A percentile compares a stretch with the other conserved stretches of the same genome.
phyloP scores from a whole-genome alignment of 2,797 vertebrate genomes.

The Muscicapa comitata region DNA sequence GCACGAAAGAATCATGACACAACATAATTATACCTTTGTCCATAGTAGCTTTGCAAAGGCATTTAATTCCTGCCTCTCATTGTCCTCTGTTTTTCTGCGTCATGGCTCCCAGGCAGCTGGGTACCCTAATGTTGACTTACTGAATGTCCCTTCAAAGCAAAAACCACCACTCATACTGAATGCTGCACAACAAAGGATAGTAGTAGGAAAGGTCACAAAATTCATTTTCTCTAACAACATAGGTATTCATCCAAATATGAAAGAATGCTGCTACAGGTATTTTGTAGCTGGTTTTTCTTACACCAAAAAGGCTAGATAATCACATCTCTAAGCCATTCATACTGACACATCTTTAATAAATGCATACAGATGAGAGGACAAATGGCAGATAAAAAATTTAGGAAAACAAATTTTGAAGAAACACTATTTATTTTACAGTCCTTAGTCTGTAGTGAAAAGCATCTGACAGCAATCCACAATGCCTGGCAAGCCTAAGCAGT shows the following conservation, averaged over 20 bases:
- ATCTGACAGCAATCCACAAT: not conserved
- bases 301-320: not conserved
- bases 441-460: not conserved
- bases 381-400: not conserved
- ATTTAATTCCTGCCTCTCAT: not conserved
- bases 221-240: not conserved
- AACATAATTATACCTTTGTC: not conserved
- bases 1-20: not conserved
- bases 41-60: not conserved
- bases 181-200: not conserved
- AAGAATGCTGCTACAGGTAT: not conserved
- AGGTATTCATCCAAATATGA: not conserved
- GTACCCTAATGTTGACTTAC: not conserved
- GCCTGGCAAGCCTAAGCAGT: not conserved
- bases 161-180: not conserved
- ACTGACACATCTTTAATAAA: not conserved
- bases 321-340: not conserved
- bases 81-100: not conserved
- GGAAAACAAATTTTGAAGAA: not conserved
- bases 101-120: not conserved
- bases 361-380: not conserved
- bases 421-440: not conserved
- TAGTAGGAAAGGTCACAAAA: not conserved
- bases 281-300: not conserved
- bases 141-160: not conserved